Evolutionary conservation across 2,888 invertebrate species (phyloP), one percentile per base, ranked within the genome.

Genomic region (Ormyrus rosae): DNA sequence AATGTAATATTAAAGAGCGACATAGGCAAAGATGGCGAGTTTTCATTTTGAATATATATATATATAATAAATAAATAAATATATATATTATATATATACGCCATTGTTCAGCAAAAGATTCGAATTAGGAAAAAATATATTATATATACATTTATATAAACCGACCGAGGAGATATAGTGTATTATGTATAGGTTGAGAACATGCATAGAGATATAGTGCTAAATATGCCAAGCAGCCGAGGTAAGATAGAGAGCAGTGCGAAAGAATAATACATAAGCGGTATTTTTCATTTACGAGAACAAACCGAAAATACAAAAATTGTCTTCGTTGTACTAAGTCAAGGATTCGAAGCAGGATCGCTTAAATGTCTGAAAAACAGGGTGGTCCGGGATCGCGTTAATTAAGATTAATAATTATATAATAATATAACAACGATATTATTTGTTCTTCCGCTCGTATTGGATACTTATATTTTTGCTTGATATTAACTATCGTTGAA

Each of bases 321-420:
- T 82, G 67, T 79, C 71, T 79, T 81, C 61, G 67, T 82, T 74
- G 58, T 69, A 74, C 53, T 68, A 81, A 76, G 58, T 19, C 34
- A 72, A 71, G 53, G 45, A 81, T 67, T 72, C 56, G 58, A 61
- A 65, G 73, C 51, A 81, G 19, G 50, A 81, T 61, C 53, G 60
- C 77, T 69, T 8, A 67, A 51, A 77, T 61, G 51, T 81, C 64
- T 79, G 53, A 76, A 56, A 51, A 81, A 84, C 82, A 85, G 86
- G 86, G 89, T 89, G 88, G 89, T 88, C 89, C 88, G 88, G 89
- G 87, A 87, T 85, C 83, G 84, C 83, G 85, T 85, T 83, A 81
- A 83, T 77, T 83, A 71, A 72, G 68, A 75, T 4, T 34, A 34
- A 56, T 78, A 77, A 69, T 19, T 10, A 51, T 58, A 72, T 6